Base-by-base conservation (phyloP, 2,797 vertebrate species). In the Limosa lapponica region DNA sequence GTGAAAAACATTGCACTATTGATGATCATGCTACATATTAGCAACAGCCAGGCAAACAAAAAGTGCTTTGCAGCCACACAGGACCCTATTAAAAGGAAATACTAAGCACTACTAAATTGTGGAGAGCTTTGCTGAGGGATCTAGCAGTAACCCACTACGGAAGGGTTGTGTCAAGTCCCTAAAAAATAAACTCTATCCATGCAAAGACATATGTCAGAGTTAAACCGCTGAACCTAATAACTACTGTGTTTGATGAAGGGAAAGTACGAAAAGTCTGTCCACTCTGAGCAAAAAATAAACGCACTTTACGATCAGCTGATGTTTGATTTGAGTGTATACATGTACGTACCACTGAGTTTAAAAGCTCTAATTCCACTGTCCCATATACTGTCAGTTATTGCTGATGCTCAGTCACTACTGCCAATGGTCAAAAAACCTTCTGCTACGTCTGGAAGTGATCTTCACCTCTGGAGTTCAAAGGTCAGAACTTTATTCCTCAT, bases 351-450 rank as follows among this genome's bases (percentile, higher is more conserved):
- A 77, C 8, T 0, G 72, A 66, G 41, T n/a, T 6, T 9, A 16
- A 73, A 46, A 72, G 65, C 77, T 58, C 66, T 22, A 34, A 46
- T 49, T 37, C 27, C 73, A 43, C 92, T 52, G 59, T 13, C 58
- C 73, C 70, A 13, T 6, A 17, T 6, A 23, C 48, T 13, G 2
- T 0, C 3, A 1, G n/a, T 32, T 75, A 36, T 16, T 65, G 44
- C 44, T 74, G 36, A 22, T 25, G 32, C 34, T 24, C 51, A 30
- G 19, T 5, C 66, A 8, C 54, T 28, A 5, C 44, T 57, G 57
- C 48, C 84, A 74, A 24, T 0, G 3, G 48, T 82, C 94, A 34
- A 30, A 80, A 61, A 34, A 15, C 10, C 61, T 55, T n/a, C 61
- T 59, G 65, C 91, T 90, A 16, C 44, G 37, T n/a, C 43, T 84